A percentile compares a stretch with the other conserved stretches of the same genome.
phyloP scores from a whole-genome alignment of 2,797 vertebrate genomes.

The Gymnothorax reevesii region DNA sequence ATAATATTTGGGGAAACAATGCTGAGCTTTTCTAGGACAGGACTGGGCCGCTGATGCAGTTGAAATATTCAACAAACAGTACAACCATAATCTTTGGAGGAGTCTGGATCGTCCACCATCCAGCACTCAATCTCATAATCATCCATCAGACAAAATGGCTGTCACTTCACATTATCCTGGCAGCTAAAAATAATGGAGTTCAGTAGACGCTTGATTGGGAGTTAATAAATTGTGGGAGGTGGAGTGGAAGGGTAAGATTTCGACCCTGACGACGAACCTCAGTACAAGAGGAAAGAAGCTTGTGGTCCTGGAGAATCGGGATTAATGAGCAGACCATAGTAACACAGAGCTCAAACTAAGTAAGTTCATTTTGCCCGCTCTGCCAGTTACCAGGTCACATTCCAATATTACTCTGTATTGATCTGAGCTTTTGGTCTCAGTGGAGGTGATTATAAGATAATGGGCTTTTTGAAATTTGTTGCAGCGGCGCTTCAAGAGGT shows the following conservation, averaged over 20 bases:
- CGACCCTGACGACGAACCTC: background rate
- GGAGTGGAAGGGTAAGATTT: constrained; percentile 33
- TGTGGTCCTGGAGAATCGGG: background rate
- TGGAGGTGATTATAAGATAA: constrained; percentile 4
- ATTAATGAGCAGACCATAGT: background rate
- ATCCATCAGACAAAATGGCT: constrained; percentile 69
- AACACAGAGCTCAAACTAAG: background rate
- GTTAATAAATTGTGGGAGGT: constrained; percentile 55
- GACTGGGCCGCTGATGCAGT: background rate
- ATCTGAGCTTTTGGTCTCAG: background rate
- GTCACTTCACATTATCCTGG: constrained; percentile 63
- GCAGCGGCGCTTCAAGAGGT: background rate
- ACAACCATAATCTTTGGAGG: constrained; percentile 25
- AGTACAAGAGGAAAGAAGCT: background rate
- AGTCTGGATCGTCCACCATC: constrained; percentile 48
- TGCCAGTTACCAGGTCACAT: background rate
- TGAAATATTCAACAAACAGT: background rate
- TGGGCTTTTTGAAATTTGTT: background rate
- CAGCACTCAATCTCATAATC: constrained; percentile 55
- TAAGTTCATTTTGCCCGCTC: background rate
- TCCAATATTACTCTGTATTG: background rate
- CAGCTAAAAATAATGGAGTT: constrained; percentile 62
- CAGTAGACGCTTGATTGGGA: constrained; percentile 64
- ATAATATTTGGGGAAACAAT: background rate
- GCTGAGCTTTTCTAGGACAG: background rate